phyloP scores from a whole-genome alignment of 2,888 invertebrate genomes.

The Sphecodes monilicornis region DNA sequence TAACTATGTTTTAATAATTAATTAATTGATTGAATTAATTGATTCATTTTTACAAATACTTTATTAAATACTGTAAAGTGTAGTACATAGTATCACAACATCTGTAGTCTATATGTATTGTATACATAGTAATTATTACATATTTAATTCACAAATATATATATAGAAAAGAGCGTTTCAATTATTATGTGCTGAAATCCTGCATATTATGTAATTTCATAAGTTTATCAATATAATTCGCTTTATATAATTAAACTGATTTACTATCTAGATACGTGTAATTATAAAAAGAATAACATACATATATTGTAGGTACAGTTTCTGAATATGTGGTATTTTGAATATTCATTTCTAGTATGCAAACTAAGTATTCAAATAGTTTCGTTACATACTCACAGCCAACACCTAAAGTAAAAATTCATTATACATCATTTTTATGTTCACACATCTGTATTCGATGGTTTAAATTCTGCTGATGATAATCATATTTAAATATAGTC shows the following conservation, averaged over 20 bases:
- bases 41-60: constrained; percentile 77
- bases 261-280: constrained; percentile 44
- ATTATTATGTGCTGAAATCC: constrained; percentile 44
- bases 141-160: constrained; percentile 68
- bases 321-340: constrained; percentile 41
- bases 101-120: constrained; percentile 68
- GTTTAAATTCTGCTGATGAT: constrained; percentile 26
- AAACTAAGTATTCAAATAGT: constrained; percentile 54
- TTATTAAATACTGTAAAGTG: constrained; percentile 80
- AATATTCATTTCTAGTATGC: constrained; percentile 53
- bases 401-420: constrained; percentile 69
- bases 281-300: constrained; percentile 46
- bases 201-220: constrained; percentile 26
- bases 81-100: constrained; percentile 82
- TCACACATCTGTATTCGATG: constrained; percentile 19
- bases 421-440: constrained; percentile 40
- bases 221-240: constrained; percentile 44
- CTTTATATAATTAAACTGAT: constrained; percentile 49
- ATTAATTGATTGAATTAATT: constrained; percentile 5
- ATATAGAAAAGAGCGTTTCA: constrained; percentile 60
- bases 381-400: constrained; percentile 70
- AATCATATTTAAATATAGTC: constrained; percentile 43
- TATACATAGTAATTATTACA: constrained; percentile 63
- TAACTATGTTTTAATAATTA: neutral
- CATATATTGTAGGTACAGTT: constrained; percentile 47